phyloP scores from a whole-genome alignment of 2,113 vertebrate species.

The Pao palembangensis region DNA sequence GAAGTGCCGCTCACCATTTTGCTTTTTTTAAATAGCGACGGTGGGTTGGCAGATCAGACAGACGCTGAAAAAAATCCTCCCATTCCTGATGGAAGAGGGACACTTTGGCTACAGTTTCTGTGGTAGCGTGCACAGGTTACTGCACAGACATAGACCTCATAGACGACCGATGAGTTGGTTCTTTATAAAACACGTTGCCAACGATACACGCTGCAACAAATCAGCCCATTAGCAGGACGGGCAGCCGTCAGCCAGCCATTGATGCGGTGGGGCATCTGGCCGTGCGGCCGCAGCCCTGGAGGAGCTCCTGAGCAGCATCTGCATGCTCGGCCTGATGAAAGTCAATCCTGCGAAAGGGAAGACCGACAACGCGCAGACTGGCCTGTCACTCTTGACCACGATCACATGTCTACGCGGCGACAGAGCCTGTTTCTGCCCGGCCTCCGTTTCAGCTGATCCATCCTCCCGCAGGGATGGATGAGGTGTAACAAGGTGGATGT shows the following conservation, averaged over 20 bases:
- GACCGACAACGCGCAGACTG: slow-evolving; percentile 18
- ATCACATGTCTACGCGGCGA: slow-evolving; percentile 35
- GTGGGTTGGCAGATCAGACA: no score
- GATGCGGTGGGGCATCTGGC: slow-evolving; percentile 20
- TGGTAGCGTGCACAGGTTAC: no score
- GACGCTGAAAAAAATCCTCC: no score
- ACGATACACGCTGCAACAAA: not conserved
- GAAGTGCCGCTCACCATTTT: no score
- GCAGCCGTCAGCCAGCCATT: slow-evolving; percentile 23
- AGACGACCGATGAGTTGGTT: no score
- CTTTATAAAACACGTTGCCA: not conserved
- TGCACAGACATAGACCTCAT: no score
- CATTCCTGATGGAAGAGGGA: no score
- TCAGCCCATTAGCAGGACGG: slow-evolving; percentile 5
- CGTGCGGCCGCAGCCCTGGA: slow-evolving; percentile 24
- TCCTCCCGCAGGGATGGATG: slow-evolving; percentile 23
- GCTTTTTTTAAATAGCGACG: no score
- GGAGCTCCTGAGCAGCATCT: slow-evolving; percentile 40
- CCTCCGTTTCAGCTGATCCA: slow-evolving; percentile 5
- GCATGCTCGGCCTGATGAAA: slow-evolving; percentile 29
- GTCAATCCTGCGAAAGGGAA: slow-evolving; percentile 24
- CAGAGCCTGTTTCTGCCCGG: slow-evolving; percentile 32
- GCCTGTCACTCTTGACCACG: slow-evolving; percentile 38
- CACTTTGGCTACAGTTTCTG: no score
- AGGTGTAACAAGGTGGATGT: slow-evolving; percentile 24